Evolutionary conservation across 1,140 invertebrate species (phyloP).

Genomic region (Aphelenchoides avenae): DNA sequence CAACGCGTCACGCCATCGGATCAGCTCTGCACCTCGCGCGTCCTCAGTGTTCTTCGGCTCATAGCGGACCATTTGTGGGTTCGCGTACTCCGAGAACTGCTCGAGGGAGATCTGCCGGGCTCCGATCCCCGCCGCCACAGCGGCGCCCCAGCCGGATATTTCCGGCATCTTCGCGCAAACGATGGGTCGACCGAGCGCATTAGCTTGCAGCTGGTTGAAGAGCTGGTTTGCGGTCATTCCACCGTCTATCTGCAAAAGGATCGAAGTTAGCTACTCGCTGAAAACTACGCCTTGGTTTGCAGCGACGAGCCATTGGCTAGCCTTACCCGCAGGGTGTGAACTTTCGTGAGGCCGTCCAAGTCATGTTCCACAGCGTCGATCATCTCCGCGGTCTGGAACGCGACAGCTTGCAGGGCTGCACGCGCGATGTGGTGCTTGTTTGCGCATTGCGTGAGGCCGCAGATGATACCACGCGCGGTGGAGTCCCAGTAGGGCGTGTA

Average conservation of each 20-base stretch:
- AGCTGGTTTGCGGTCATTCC: constrained; percentile 81
- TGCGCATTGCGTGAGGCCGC: constrained; percentile 88
- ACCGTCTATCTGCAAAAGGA: constrained; percentile 72
- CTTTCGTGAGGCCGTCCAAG: constrained; percentile 20
- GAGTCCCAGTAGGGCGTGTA: constrained; percentile 73
- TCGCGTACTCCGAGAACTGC: constrained; percentile 20
- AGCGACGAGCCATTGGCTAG: not conserved
- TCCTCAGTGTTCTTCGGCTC: not conserved
- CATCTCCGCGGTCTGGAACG: constrained; percentile 75
- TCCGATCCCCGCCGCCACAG: constrained; percentile 38
- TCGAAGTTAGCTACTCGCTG: no score
- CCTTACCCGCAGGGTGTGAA: no score
- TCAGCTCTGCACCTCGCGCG: no score
- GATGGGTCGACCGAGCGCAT: constrained; percentile 69
- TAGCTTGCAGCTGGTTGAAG: constrained; percentile 88
- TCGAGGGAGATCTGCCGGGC: constrained; percentile 36
- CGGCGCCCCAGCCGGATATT: constrained; percentile 40
- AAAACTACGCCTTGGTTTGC: no score
- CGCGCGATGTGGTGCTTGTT: constrained; percentile 84
- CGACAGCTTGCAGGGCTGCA: constrained; percentile 85
- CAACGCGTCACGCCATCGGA: no score
- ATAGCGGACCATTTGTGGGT: constrained; percentile 8
- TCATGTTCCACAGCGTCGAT: constrained; percentile 45
- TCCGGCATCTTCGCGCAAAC: constrained; percentile 40
- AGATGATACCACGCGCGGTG: constrained; percentile 75